Conservation (phyloP, 2,797 vertebrate species). For the Florisuga fusca region DNA sequence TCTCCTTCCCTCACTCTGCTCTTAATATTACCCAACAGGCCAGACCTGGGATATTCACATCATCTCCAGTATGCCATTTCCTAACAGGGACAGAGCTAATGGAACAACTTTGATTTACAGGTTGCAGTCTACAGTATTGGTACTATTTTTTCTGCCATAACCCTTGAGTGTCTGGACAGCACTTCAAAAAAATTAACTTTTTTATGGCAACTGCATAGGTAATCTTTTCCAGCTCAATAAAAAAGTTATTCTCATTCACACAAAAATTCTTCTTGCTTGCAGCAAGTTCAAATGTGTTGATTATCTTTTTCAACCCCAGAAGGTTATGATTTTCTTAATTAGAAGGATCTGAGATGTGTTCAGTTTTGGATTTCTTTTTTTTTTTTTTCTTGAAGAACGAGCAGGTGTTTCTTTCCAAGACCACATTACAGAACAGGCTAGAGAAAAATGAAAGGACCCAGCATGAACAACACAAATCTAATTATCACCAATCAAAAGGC, state of each 20-base stretch:
- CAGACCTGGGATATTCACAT: slow-evolving; percentile 20
- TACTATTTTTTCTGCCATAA: background rate
- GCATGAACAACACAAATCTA: slow-evolving; percentile 23
- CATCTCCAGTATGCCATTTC: background rate
- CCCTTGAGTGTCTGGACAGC: slow-evolving; percentile 1
- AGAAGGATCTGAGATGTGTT: slow-evolving; percentile 47
- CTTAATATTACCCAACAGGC: background rate
- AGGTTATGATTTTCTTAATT: slow-evolving; percentile 57
- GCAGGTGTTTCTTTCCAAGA: slow-evolving; percentile 52
- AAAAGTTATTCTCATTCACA: slow-evolving; percentile 1
- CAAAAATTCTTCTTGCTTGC: background rate
- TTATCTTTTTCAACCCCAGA: slow-evolving; percentile 37
- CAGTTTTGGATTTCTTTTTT: background rate
- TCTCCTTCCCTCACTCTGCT: background rate
- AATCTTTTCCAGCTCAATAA: slow-evolving; percentile 31
- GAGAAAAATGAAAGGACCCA: slow-evolving; percentile 12
- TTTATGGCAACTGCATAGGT: slow-evolving; percentile 36
- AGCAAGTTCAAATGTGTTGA: background rate
- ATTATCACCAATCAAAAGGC: slow-evolving; percentile 35
- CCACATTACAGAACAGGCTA: slow-evolving; percentile 4
- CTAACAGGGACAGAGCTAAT: slow-evolving; percentile 48
- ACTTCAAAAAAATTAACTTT: background rate
- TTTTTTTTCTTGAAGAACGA: background rate
- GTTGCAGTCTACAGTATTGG: background rate
- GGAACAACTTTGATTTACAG: slow-evolving; percentile 47